These are phyloP conservation scores for Drosophila bocki DNA, from an alignment of 1,140 invertebrate genomes.

Conservation along the genomic window DNA sequence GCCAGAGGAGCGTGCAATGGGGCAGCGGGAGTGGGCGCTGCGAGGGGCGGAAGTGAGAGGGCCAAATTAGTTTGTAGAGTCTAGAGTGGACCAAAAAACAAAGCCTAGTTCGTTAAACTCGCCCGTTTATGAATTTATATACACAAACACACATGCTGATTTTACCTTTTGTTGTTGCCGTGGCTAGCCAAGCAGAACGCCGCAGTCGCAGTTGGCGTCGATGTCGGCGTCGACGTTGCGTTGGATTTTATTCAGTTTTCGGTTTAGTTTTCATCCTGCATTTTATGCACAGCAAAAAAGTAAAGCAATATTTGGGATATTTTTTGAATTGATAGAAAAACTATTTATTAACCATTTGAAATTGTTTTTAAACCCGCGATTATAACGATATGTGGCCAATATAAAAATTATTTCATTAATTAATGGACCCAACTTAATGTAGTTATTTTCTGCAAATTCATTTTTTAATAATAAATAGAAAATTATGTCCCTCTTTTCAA, in stretches of 20 bases:
- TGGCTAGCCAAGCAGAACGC: slow-evolving; percentile 75
- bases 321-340: neutral
- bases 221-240: slow-evolving; percentile 36
- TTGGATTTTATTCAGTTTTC: slow-evolving; percentile 51
- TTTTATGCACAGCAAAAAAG: slow-evolving; percentile 10
- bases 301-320: neutral
- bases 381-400: too few relatives aligned
- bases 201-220: slow-evolving; percentile 12
- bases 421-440: too few relatives aligned
- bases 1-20: slow-evolving; percentile 56
- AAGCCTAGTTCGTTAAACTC: slow-evolving; percentile 78
- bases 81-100: slow-evolving; percentile 47
- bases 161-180: slow-evolving; percentile 40
- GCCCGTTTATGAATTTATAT: slow-evolving; percentile 63
- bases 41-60: slow-evolving; percentile 7
- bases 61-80: slow-evolving; percentile 38
- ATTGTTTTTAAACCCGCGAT: too few relatives aligned
- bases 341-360: neutral
- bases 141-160: slow-evolving; percentile 41
- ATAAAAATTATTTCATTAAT: too few relatives aligned
- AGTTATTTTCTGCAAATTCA: too few relatives aligned
- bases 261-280: slow-evolving; percentile 34
- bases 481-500: too few relatives aligned
- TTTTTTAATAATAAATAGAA: too few relatives aligned
- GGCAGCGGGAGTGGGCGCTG: slow-evolving; percentile 8